Evolutionary conservation across 2,888 invertebrate species (phyloP).

Genomic region (Caenorhabditis sp.): DNA sequence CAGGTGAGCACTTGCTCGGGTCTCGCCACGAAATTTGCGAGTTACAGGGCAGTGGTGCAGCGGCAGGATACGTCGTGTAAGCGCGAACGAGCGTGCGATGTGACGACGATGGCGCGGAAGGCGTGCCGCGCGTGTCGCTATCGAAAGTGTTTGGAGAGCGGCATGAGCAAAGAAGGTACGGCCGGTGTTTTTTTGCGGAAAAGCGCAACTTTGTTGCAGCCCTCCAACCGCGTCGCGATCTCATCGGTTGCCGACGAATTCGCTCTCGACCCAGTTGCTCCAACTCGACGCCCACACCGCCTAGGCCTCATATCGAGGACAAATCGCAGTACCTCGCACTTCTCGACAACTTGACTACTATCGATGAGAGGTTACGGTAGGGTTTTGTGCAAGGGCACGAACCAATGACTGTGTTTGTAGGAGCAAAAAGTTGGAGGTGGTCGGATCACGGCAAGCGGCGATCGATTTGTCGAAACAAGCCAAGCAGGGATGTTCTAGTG

Average conservation of each 20-base stretch:
- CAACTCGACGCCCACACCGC: slow-evolving; percentile 47
- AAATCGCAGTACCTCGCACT: slow-evolving; percentile 49
- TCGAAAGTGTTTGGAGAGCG: slow-evolving; percentile 76
- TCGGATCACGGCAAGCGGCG: slow-evolving; percentile 72
- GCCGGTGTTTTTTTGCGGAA: no score
- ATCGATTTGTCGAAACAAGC: slow-evolving; percentile 47
- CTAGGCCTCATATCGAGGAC: slow-evolving; percentile 31
- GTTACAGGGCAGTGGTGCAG: slow-evolving; percentile 78
- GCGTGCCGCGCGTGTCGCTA: slow-evolving; percentile 78
- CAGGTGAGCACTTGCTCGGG: slow-evolving; percentile 52
- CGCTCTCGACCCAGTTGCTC: slow-evolving; percentile 47
- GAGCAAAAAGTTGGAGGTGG: slow-evolving; percentile 71
- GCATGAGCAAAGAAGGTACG: slow-evolving; percentile 79
- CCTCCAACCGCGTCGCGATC: slow-evolving; percentile 77
- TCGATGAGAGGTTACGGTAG: slow-evolving; percentile 63
- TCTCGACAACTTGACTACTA: slow-evolving; percentile 61
- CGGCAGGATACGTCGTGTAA: slow-evolving; percentile 77
- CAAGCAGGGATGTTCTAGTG: slow-evolving; percentile 38
- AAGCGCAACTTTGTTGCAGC: slow-evolving; percentile 68
- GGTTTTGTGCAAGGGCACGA: background rate
- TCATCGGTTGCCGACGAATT: slow-evolving; percentile 74
- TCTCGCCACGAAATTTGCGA: background rate
- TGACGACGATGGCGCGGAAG: slow-evolving; percentile 69
- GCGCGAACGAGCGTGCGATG: slow-evolving; percentile 72
- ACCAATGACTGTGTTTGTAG: slow-evolving; percentile 15